Evolutionary conservation across 1,140 invertebrate genomes (phyloP).

Genomic region (Solenopsis fugax): DNA sequence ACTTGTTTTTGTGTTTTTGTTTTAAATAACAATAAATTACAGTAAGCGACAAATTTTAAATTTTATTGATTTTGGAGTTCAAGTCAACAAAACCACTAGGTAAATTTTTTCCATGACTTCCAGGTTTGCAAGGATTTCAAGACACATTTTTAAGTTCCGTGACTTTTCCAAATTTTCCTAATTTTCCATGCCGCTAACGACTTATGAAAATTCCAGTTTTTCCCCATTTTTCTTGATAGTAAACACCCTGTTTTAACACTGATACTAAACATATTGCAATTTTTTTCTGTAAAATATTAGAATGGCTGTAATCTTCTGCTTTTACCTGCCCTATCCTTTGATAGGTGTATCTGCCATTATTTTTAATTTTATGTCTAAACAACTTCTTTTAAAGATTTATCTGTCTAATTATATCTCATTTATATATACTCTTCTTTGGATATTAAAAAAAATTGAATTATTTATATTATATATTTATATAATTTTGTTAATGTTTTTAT

Average conservation of each 20-base stretch:
- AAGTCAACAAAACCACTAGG: too few relatives aligned
- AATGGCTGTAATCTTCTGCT: conserved; percentile 44
- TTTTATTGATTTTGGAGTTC: too few relatives aligned
- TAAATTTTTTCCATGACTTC: too few relatives aligned
- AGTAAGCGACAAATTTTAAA: too few relatives aligned
- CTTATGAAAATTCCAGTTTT: too few relatives aligned
- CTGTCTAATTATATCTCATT: conserved; percentile 49
- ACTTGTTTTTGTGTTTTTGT: too few relatives aligned
- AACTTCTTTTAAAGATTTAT: conserved; percentile 54
- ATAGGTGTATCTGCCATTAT: conserved; percentile 52
- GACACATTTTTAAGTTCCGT: too few relatives aligned
- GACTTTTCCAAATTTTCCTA: too few relatives aligned
- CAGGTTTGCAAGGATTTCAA: too few relatives aligned
- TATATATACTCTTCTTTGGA: conserved; percentile 67
- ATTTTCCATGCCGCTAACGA: too few relatives aligned
- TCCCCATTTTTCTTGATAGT: too few relatives aligned
- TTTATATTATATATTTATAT: conserved; percentile 70
- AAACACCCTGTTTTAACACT: background rate
- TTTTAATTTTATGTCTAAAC: conserved; percentile 61
- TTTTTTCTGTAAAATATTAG: conserved; percentile 32
- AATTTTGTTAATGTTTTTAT: conserved; percentile 70
- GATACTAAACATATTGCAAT: background rate
- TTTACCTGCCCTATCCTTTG: conserved; percentile 66
- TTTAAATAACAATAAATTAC: too few relatives aligned
- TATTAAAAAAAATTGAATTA: conserved; percentile 67